Conservation (phyloP, 2,888 invertebrate genomes). For the Chloromyia formosa region DNA sequence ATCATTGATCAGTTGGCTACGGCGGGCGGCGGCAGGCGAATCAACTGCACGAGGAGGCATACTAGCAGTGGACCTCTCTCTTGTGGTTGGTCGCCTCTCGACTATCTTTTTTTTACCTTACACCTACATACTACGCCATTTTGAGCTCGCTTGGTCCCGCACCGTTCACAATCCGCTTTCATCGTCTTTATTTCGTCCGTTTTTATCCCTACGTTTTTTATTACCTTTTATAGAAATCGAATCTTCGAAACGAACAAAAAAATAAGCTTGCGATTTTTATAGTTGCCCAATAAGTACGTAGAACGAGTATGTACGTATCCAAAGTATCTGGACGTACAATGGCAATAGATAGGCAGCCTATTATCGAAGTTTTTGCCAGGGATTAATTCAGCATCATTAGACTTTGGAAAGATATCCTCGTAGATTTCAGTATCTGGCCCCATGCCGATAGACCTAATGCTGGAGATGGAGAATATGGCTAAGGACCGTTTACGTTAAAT, state of each 20-base stretch:
- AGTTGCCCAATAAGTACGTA: constrained; percentile 5
- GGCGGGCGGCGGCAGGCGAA: too few relatives aligned
- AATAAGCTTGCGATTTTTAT: constrained; percentile 44
- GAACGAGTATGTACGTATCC: not conserved
- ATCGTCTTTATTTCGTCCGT: not conserved
- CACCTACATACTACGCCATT: not conserved
- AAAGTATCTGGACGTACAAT: not conserved
- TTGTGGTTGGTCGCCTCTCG: not conserved
- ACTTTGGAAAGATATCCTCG: constrained; percentile 11
- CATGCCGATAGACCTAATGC: not conserved
- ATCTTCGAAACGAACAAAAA: not conserved
- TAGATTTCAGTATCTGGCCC: not conserved
- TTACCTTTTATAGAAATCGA: constrained; percentile 36
- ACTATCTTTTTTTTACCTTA: not conserved
- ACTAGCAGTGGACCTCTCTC: not conserved
- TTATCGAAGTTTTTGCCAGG: constrained; percentile 14
- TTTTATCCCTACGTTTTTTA: constrained; percentile 34
- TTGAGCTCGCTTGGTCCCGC: not conserved
- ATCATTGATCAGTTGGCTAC: constrained; percentile 39
- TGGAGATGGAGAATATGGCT: not conserved
- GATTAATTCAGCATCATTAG: constrained; percentile 42
- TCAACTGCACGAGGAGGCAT: not conserved
- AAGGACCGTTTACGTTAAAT: not conserved
- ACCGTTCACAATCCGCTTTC: constrained; percentile 17
- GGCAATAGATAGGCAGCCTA: constrained; percentile 16